Evolutionary conservation across 2,113 vertebrate species (phyloP).

Genomic region (Pongo pygmaeus): DNA sequence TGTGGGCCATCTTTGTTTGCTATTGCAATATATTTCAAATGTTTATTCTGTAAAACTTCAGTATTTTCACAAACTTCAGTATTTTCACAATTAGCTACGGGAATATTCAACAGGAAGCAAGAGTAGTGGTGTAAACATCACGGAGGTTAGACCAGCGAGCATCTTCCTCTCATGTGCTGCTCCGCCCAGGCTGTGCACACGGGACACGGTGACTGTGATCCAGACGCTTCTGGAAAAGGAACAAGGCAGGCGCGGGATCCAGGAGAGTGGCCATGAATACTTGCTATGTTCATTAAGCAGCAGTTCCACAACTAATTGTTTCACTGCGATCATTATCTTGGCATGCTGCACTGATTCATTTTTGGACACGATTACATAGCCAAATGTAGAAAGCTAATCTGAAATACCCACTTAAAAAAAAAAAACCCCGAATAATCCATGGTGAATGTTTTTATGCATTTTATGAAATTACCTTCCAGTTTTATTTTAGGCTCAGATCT

Average conservation of each 20-base stretch:
- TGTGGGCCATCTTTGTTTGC: not conserved
- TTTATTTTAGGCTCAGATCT: not conserved
- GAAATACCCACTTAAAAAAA: not conserved
- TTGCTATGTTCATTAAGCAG: not conserved
- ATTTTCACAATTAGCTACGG: not conserved
- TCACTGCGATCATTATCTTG: not conserved
- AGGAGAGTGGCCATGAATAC: not conserved
- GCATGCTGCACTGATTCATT: not conserved
- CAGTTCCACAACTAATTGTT: not conserved
- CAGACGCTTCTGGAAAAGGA: not conserved
- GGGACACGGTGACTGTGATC: not conserved
- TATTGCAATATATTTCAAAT: not conserved
- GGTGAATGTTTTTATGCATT: not conserved
- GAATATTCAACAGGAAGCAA: not conserved
- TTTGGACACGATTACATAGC: slow-evolving; percentile 1
- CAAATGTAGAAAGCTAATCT: not conserved
- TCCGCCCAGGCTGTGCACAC: not conserved
- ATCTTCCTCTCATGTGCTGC: not conserved
- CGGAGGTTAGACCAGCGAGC: not conserved
- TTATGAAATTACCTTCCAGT: not conserved
- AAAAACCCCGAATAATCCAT: not conserved
- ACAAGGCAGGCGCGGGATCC: not conserved
- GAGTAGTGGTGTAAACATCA: no score
- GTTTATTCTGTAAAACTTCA: not conserved
- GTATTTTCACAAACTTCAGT: not conserved